Evolutionary conservation across 2,797 vertebrate species (phyloP).

Genomic region (Podarcis siculus): DNA sequence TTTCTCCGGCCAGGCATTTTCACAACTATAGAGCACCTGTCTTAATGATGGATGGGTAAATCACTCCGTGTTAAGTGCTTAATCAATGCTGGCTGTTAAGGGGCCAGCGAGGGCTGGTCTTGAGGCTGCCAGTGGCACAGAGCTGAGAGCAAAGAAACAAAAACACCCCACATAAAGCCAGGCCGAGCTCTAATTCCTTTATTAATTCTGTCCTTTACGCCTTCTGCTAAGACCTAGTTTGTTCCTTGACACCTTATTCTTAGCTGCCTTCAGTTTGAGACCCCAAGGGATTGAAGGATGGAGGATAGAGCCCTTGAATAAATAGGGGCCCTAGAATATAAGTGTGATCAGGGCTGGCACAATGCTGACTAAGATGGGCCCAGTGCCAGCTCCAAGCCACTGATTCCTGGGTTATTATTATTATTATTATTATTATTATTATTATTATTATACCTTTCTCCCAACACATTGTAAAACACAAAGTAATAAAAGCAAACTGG

Average conservation of each 20-base stretch:
- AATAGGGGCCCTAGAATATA: too few relatives aligned
- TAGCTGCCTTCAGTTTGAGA: too few relatives aligned
- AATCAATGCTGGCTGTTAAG: background rate
- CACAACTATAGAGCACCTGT: background rate
- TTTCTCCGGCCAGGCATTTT: background rate
- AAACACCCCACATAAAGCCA: background rate
- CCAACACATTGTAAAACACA: too few relatives aligned
- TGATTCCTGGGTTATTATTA: too few relatives aligned
- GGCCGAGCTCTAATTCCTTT: background rate
- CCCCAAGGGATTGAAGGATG: background rate
- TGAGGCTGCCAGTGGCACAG: background rate
- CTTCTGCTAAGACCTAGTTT: background rate
- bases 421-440: too few relatives aligned
- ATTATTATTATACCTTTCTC: too few relatives aligned
- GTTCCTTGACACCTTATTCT: background rate
- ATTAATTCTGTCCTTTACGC: background rate
- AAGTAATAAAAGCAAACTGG: too few relatives aligned
- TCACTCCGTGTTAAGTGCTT: slow-evolving; percentile 3
- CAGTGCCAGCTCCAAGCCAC: too few relatives aligned
- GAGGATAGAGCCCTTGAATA: background rate
- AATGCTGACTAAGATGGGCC: too few relatives aligned
- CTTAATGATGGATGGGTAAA: background rate
- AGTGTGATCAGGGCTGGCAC: too few relatives aligned
- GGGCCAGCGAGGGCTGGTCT: background rate
- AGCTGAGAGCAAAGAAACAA: too few relatives aligned